Evolutionary conservation across 1,140 invertebrate genomes (phyloP).

Genomic region (Pinna nobilis): DNA sequence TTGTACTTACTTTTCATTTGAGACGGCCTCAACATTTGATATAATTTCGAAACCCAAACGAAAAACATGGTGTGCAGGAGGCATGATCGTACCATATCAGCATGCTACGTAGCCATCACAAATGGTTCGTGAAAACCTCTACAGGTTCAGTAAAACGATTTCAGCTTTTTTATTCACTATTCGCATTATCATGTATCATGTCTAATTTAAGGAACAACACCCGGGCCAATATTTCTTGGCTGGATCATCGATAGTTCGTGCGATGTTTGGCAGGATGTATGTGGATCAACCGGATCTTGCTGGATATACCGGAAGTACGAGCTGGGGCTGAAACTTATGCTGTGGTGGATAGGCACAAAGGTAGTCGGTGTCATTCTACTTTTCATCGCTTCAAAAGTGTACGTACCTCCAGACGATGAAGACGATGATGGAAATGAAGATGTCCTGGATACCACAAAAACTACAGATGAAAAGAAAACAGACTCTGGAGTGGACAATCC

Average conservation of each 20-base stretch:
- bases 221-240: conserved; percentile 70
- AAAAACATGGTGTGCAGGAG: too few relatives aligned
- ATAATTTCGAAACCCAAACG: too few relatives aligned
- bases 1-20: too few relatives aligned
- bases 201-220: conserved; percentile 63
- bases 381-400: conserved; percentile 15
- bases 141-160: too few relatives aligned
- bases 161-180: too few relatives aligned
- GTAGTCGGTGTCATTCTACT: conserved; percentile 11
- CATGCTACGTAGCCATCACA: too few relatives aligned
- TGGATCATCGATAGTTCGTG: conserved; percentile 67
- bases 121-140: too few relatives aligned
- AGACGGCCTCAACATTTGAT: too few relatives aligned
- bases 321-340: conserved; percentile 8
- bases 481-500: neutral
- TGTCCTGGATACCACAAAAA: neutral
- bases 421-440: neutral
- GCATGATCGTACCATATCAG: too few relatives aligned
- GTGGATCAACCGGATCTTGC: conserved; percentile 44
- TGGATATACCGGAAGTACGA: conserved; percentile 48
- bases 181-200: neutral
- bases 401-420: conserved; percentile 6
- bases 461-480: neutral
- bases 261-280: conserved; percentile 58
- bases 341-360: conserved; percentile 23